Base-by-base conservation (phyloP, 2,113 vertebrate species). In the Corythornis cristatus region DNA sequence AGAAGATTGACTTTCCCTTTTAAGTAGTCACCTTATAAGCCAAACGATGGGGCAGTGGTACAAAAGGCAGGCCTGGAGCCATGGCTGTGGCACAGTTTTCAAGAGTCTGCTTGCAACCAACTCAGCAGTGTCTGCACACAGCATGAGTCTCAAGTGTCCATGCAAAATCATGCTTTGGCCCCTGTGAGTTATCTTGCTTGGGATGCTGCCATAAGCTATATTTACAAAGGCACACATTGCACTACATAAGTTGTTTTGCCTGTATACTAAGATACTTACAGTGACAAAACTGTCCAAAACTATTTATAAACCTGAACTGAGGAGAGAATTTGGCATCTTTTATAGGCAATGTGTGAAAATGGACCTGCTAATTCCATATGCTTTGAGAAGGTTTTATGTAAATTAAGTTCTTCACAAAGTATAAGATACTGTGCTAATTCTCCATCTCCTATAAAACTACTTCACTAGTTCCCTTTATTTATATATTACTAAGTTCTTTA, bases 301-400 rank as follows among this genome's bases (percentile, higher is more conserved):
- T 87, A 90, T 82, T 87, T 80, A 88, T 89, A 93, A 95, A 79
- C 8, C 50, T 80, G 68, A 77, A 78, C 83, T 40, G 48, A 87
- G 33, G 53, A 48, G n/a, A 88, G 65, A 96, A 74, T 86, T 58
- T 46, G 37, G 1, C 40, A 58, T 25, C 31, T 74, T 83, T 89
- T 70, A 83, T 9, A 88, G 80, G 65, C 21, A 0, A 77, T 1
- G 31, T 86, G 88, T 83, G 80, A 94, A 93, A 88, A 93, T 29
- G 64, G 72, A 88, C 80, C 54, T 82, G 31, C 51, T 90, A 68
- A 88, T 93, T 93, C 76, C 65, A 83, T 86, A 91, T 58, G 77
- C 57, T 75, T 86, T 68, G 48, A 86, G 73, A 93, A 9, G 14
- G 40, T 84, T 92, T 95, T 75, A 90, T 1, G 3, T 57, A 88